A percentile compares a stretch with the other conserved stretches of the same genome.
These are phyloP conservation scores for Chaetophractus vellerosus DNA, from an alignment of 2,797 vertebrate species.

Conservation along the genomic window DNA sequence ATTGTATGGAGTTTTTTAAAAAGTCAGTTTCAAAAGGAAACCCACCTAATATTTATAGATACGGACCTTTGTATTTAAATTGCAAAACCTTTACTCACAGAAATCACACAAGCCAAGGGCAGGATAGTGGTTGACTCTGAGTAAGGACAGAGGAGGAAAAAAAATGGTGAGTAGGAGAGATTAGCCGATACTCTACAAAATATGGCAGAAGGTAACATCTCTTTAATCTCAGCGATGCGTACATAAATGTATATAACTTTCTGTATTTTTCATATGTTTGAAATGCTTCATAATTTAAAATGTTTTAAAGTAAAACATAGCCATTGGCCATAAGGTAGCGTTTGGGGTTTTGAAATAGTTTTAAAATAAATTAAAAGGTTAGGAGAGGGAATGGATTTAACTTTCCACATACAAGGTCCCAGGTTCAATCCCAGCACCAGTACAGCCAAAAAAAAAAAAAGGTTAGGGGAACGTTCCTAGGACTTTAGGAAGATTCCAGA, in stretches of 20 bases:
- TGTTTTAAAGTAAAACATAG: neutral
- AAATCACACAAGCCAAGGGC: neutral
- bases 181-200: neutral
- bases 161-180: neutral
- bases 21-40: neutral
- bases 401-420: too few species aligned
- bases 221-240: neutral
- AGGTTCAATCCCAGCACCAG: too few species aligned
- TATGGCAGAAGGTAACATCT: neutral
- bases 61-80: accelerated
- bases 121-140: neutral
- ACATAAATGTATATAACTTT: neutral
- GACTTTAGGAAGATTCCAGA: neutral
- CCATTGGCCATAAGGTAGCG: neutral
- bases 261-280: neutral
- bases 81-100: neutral
- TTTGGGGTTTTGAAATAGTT: too few species aligned
- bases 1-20: neutral
- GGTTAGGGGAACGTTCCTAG: neutral
- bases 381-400: too few species aligned
- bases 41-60: accelerated
- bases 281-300: neutral
- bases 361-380: too few species aligned
- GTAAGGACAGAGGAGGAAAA: neutral
- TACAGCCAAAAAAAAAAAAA: neutral